Base-by-base conservation (phyloP, 2,113 vertebrate species). In the Rissa tridactyla region DNA sequence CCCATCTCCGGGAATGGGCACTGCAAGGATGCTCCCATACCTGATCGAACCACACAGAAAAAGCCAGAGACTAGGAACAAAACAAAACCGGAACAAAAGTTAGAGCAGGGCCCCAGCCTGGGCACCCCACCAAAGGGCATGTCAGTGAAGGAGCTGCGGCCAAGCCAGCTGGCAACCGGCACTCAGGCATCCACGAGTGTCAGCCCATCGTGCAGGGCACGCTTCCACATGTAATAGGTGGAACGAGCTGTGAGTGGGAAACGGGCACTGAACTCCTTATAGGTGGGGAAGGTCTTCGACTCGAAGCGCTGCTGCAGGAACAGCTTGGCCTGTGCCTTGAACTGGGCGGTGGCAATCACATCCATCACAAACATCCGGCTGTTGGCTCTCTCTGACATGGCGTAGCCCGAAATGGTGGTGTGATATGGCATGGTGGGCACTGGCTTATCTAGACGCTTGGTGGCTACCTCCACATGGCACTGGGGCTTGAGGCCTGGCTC, bases 201-300 rank as follows among this genome's bases (percentile, higher is more conserved):
- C 82, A 99, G 98, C 16, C 99, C 99, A 1, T 99, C 99, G 0
- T 99, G 98, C 95, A 99, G 94, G 4, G 99, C 99, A 4, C 99
- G 98, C 92, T 99, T 99, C 99, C 99, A 99, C 99, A 99, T 99
- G 98, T 99, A 99, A 95, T 99, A 99, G 5, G 99, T 99, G 3
- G 99, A 99, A 40, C 99, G 99, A 2, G 99, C 99, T 0, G 99
- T 99, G 79, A 99, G 98, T 0, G 99, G 99, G 71, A 99, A 99
- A 86, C 98, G 99, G 13, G 99, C 98, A 6, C 99, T 98, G 96
- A 99, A 99, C 95, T 99, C 99, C 92, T 99, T 99, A 94, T 99
- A 99, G 3, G 99, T 99, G 20, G 99, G 99, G 96, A 99, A 99
- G 81, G 99, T 98, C 93, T 99, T 99, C 26, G 99, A 99, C 94